Evolutionary conservation across 2,797 vertebrate species (phyloP).

Genomic region (Brachymystax lenok): DNA sequence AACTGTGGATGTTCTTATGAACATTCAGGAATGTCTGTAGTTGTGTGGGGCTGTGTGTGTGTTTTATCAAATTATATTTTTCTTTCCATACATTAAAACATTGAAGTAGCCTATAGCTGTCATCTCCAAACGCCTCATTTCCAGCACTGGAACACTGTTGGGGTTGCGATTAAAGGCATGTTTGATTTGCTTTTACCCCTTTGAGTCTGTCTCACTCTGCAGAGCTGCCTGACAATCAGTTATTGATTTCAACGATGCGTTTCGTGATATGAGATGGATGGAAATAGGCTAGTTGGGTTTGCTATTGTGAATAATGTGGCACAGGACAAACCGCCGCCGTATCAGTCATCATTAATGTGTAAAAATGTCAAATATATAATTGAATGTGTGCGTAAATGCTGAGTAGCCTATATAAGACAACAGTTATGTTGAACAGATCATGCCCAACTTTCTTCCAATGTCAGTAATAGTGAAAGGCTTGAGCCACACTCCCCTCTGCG

Average conservation of each 20-base stretch:
- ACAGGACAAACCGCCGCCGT: background rate
- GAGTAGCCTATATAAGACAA: background rate
- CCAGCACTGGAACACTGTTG: background rate
- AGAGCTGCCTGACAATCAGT: constrained; percentile 59
- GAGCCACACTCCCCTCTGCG: constrained; percentile 25
- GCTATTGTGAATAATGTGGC: background rate
- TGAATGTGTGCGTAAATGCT: background rate
- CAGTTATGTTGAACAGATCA: constrained; percentile 1
- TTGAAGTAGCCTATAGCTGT: constrained; percentile 52
- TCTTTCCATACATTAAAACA: constrained; percentile 52
- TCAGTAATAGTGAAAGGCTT: constrained; percentile 13
- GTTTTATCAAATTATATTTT: constrained; percentile 39
- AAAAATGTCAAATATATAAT: background rate
- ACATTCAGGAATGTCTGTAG: background rate
- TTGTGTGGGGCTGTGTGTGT: constrained; percentile 16
- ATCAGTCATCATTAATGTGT: background rate
- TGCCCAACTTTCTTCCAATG: background rate
- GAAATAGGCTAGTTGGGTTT: background rate
- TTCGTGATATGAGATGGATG: constrained; percentile 27
- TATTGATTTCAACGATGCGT: constrained; percentile 65
- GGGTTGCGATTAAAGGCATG: background rate
- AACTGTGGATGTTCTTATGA: background rate
- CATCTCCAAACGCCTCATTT: constrained; percentile 46
- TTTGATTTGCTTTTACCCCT: constrained; percentile 2
- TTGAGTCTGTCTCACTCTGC: constrained; percentile 26